phyloP scores from a whole-genome alignment of 2,113 vertebrate genomes.

The Heterochromis multidens region DNA sequence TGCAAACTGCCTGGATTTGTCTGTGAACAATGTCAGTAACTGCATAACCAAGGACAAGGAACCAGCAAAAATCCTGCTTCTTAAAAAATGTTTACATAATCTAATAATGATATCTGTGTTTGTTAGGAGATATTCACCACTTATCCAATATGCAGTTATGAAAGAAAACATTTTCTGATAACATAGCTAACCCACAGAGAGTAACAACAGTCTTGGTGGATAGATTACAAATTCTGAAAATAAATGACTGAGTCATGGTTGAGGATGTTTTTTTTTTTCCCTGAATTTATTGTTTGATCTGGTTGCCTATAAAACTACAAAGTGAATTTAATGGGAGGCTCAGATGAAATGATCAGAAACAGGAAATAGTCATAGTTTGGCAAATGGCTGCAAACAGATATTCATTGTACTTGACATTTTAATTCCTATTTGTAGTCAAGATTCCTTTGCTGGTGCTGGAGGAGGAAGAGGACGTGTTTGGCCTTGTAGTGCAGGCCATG shows the following conservation, averaged over 20 bases:
- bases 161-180: neutral
- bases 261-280: neutral
- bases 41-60: neutral
- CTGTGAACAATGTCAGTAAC: neutral
- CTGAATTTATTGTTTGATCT: neutral
- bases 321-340: neutral
- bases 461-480: slow-evolving; percentile 87
- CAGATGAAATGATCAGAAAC: neutral
- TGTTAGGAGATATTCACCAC: neutral
- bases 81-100: neutral
- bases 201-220: neutral
- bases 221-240: neutral
- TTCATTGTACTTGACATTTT: neutral
- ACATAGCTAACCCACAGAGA: neutral
- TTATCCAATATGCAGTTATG: neutral
- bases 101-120: neutral
- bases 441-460: slow-evolving; percentile 81
- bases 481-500: slow-evolving; percentile 86
- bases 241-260: no score
- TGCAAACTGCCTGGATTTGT: neutral
- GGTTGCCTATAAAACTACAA: neutral
- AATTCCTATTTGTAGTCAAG: slow-evolving; percentile 23
- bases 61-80: neutral
- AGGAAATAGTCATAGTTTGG: neutral
- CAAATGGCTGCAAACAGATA: neutral